Conservation (phyloP, 2,797 vertebrate species). For the Mormyrus proboscirostris region DNA sequence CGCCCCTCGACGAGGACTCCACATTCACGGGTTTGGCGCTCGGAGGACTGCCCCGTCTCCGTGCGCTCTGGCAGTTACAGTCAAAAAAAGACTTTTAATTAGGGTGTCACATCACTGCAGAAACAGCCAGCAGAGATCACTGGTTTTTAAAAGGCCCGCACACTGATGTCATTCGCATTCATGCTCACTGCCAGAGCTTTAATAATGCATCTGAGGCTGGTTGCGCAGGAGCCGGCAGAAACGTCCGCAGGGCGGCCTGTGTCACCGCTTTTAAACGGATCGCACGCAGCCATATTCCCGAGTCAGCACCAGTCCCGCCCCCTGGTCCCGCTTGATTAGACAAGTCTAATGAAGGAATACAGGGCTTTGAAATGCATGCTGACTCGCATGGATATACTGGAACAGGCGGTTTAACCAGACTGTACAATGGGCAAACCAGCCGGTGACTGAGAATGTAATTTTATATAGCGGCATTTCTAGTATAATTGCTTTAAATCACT, state of each 20-base stretch:
- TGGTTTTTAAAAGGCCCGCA: conserved; percentile 59
- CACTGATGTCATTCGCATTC: conserved; percentile 48
- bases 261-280: neutral
- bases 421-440: neutral
- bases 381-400: neutral
- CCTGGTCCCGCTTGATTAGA: conserved; percentile 38
- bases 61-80: conserved; percentile 36
- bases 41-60: conserved; percentile 30
- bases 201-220: conserved; percentile 52
- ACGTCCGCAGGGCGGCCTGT: neutral
- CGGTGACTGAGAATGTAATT: conserved; percentile 44
- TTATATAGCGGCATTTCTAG: neutral
- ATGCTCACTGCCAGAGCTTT: conserved; percentile 54
- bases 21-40: conserved; percentile 44
- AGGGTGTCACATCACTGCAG: conserved; percentile 46
- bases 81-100: conserved; percentile 59
- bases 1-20: conserved; percentile 29
- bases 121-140: conserved; percentile 50
- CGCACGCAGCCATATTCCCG: neutral
- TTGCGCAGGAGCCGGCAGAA: neutral
- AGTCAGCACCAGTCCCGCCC: conserved; percentile 54
- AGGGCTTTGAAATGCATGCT: neutral
- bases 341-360: neutral
- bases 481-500: neutral
- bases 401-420: neutral